Evolutionary conservation across 2,888 invertebrate species (phyloP), one percentile per base, ranked within the genome.

Genomic region (Drosophila paracracens): DNA sequence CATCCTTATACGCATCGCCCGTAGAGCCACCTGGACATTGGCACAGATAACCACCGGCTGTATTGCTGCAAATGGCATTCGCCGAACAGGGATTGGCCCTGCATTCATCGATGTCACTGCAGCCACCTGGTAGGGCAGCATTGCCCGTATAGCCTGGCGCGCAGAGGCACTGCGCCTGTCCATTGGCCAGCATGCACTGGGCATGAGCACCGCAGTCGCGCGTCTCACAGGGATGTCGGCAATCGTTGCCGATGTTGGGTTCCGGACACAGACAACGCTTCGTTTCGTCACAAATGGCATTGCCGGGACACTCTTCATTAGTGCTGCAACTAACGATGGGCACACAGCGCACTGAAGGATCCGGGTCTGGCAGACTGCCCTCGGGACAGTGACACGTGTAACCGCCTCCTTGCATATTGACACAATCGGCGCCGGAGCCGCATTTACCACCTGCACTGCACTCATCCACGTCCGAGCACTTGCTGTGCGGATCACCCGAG

Each of bases 141-240:
- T 89, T 91, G 18, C 97, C 97, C 1, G 96, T 96, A 92, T 95
- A 98, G 5, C 98, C 98, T 72, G 95, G 95, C 69, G 95, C 95
- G 91, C 98, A 98, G 43, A 97, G 94, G 91, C 98, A 98, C 88
- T 97, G 96, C 0, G 98, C 97, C 83, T 95, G 94, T 89, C 96
- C 96, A 89, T 97, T 97, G 63, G 96, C 95, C 62, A 98, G 93
- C 95, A 97, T 96, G 93, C 98, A 98, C 91, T 97, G 97, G 8
- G 98, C 96, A 93, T 98, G 98, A 56, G 97, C 96, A 56, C 97
- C 97, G 92, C 98, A 98, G 66, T 95, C 95, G 43, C 96, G 94
- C 33, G 96, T 95, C 94, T 98, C 98, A 92, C 98, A 98, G 1
- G 98, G 98, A 95, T 98, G 98, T 93, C 98, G 95, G 89, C 98